Percentiles rank a stretch among this genome's conserved stretches.
phyloP scores from a whole-genome alignment of 2,113 vertebrate genomes.

The Mus musculus region GRCm39 chr2:112631001-112631500 shows the following conservation, averaged over 20 bases:
- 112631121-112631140: not conserved
- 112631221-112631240: not conserved
- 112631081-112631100: not conserved
- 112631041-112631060: not conserved
- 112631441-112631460: not conserved
- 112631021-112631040: not conserved
- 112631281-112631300: not conserved
- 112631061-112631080: not conserved
- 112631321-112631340: not conserved
- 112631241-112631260: not conserved
- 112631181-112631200: not conserved
- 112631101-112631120: not conserved
- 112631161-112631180: not conserved
- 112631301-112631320: conserved; percentile 5
- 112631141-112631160: not conserved
- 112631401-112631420: not conserved
- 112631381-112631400: not conserved
- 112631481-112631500: not conserved
- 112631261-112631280: not conserved
- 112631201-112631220: not conserved
- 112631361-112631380: not conserved
- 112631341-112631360: not conserved
- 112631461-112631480: not conserved
- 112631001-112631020: not conserved
- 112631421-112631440: not conserved